phyloP scores from a whole-genome alignment of 2,888 invertebrate genomes.

The Brassicogethes aeneus region DNA sequence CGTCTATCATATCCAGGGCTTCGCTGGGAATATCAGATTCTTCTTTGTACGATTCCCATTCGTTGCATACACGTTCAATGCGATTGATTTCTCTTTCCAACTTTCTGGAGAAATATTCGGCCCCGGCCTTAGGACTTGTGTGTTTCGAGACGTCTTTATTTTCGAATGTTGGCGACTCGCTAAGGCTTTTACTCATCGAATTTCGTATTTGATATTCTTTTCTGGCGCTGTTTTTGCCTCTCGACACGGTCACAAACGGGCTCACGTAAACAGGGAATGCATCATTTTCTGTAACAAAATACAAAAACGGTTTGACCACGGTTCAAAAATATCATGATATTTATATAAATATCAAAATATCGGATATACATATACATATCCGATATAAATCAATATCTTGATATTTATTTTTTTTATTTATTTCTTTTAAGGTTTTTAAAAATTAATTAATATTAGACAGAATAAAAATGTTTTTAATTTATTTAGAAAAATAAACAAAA shows the following conservation, averaged over 20 bases:
- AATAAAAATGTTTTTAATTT: too few relatives aligned
- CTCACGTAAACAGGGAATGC: slow-evolving; percentile 43
- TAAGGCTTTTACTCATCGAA: slow-evolving; percentile 6
- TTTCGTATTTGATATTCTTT: slow-evolving; percentile 41
- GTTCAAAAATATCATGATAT: too few relatives aligned
- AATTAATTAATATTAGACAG: too few relatives aligned
- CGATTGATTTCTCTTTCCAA: slow-evolving; percentile 47
- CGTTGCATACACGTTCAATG: slow-evolving; percentile 43
- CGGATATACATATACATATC: too few relatives aligned
- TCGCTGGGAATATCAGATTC: slow-evolving; percentile 41
- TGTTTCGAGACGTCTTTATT: slow-evolving; percentile 14
- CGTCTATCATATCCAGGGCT: slow-evolving; percentile 51
- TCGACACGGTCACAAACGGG: slow-evolving; percentile 50
- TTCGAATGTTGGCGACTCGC: background rate
- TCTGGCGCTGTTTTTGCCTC: slow-evolving; percentile 52
- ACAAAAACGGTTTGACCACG: too few relatives aligned
- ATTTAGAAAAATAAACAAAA: too few relatives aligned
- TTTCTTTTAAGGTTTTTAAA: too few relatives aligned
- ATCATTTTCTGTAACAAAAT: background rate
- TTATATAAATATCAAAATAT: too few relatives aligned
- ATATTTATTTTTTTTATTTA: too few relatives aligned
- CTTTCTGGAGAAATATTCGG: slow-evolving; percentile 39
- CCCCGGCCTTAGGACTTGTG: slow-evolving; percentile 31
- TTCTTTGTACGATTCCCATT: slow-evolving; percentile 46
- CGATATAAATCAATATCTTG: too few relatives aligned